phyloP scores from a whole-genome alignment of 2,888 invertebrate genomes.

The Endotricha flammealis region DNA sequence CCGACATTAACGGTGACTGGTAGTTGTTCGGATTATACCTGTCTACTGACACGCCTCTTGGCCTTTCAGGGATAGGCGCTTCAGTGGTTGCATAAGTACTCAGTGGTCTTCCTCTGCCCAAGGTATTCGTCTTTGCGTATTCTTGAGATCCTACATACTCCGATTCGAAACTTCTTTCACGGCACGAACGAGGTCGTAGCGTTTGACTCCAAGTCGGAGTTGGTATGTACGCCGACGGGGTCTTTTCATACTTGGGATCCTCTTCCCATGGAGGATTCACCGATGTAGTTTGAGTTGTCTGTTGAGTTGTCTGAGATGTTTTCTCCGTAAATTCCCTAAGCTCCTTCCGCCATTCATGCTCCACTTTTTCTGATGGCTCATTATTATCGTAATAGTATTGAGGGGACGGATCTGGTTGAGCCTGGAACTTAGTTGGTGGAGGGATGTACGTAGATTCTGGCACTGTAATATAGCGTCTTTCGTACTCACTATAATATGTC shows the following conservation, averaged over 20 bases:
- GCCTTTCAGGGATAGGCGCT: slow-evolving; percentile 45
- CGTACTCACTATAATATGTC: slow-evolving; percentile 72
- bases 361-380: slow-evolving; percentile 55
- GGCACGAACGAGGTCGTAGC: slow-evolving; percentile 60
- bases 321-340: slow-evolving; percentile 70
- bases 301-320: slow-evolving; percentile 47
- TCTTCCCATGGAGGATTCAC: slow-evolving; percentile 66
- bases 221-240: slow-evolving; percentile 44
- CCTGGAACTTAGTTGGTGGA: slow-evolving; percentile 57
- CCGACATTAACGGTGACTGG: slow-evolving; percentile 53
- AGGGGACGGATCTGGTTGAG: slow-evolving; percentile 67
- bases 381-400: slow-evolving; percentile 68
- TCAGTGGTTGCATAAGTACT: slow-evolving; percentile 52
- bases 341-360: slow-evolving; percentile 71
- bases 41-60: slow-evolving; percentile 67
- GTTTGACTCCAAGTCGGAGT: slow-evolving; percentile 73
- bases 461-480: slow-evolving; percentile 67
- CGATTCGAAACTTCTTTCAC: slow-evolving; percentile 68
- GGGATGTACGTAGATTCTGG: slow-evolving; percentile 69
- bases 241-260: slow-evolving; percentile 49
- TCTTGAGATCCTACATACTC: slow-evolving; percentile 61
- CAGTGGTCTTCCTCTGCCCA: slow-evolving; percentile 62
- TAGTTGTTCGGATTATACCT: slow-evolving; percentile 67
- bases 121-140: slow-evolving; percentile 60
- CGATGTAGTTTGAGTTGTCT: slow-evolving; percentile 38